Base-by-base conservation (phyloP, 2,113 vertebrate genomes). In the Channa maculata region DNA sequence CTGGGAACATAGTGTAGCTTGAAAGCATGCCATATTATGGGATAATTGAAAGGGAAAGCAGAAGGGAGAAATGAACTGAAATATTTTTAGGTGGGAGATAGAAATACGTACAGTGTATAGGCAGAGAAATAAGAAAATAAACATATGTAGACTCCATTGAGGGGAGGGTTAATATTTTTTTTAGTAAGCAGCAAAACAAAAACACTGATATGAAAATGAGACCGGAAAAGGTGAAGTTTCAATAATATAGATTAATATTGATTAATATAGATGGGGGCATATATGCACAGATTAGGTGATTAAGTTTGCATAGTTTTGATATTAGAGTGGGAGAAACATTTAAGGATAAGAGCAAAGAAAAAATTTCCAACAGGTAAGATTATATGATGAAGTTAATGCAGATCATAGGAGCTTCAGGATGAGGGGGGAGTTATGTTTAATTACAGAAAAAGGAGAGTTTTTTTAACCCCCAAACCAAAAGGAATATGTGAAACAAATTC, bases 321-420 rank as follows among this genome's bases (percentile, higher is more conserved):
- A 24, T 24, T 24, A 24, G 24, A 24, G 24, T 24, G 24, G 24
- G 24, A 24, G 24, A 24, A 1, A 24, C 24, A 24, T 24, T 24
- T 24, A 24, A 24, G 33, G 49, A 59, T 50, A 37, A 46, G 9
- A 41, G 8, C 8, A 44, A 50, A 51, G 36, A 24, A 76, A 70
- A 79, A 77, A 80, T 51, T 66, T n/a, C n/a, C n/a, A n/a, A 60
- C 77, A 61, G 24, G 24, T 24, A 24, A 24, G 10, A 38, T 15
- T 34, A 50, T 51, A 65, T 64, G 59, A 79, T 44, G 34, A 82
- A n/a, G 41, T 66, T 67, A n/a, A 59, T 70, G 38, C 7, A 3
- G 36, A 67, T 82, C 44, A 84, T 38, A 15, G 67, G 58, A 57
- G 43, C 46, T n/a, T 74, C 45, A 62, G 68, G 61, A 73, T 65